phyloP scores from a whole-genome alignment of 1,140 invertebrate genomes.

The Orius insidiosus region DNA sequence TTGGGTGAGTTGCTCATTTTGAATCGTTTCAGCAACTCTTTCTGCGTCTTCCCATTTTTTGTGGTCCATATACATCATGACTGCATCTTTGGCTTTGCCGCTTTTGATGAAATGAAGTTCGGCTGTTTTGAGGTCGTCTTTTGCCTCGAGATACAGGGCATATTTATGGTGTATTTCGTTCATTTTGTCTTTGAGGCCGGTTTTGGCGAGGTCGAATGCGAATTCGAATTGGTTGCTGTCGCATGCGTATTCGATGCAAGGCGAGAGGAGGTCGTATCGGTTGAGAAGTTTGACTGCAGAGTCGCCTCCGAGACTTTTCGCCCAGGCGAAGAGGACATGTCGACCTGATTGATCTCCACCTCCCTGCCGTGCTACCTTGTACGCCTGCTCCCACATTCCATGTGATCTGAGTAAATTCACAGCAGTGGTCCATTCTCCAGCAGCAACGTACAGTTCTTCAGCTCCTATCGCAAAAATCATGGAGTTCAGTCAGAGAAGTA shows the following conservation, averaged over 20 bases:
- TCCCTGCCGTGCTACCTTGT: slow-evolving; percentile 70
- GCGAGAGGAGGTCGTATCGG: slow-evolving; percentile 65
- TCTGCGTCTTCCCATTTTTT: slow-evolving; percentile 78
- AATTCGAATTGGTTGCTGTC: slow-evolving; percentile 84
- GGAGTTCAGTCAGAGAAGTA: too few species aligned
- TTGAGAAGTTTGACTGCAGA: slow-evolving; percentile 78
- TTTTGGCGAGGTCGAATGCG: slow-evolving; percentile 65
- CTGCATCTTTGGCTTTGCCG: slow-evolving; percentile 77
- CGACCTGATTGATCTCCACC: slow-evolving; percentile 64
- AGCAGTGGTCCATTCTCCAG: slow-evolving; percentile 75
- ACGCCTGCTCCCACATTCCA: slow-evolving; percentile 83
- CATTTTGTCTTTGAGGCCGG: slow-evolving; percentile 37
- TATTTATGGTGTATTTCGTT: slow-evolving; percentile 70
- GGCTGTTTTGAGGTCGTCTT: slow-evolving; percentile 73
- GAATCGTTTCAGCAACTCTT: slow-evolving; percentile 59
- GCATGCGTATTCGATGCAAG: slow-evolving; percentile 76
- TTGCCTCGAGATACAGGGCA: slow-evolving; percentile 79
- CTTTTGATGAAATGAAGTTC: slow-evolving; percentile 82
- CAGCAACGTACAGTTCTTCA: slow-evolving; percentile 81
- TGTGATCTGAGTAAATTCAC: slow-evolving; percentile 74
- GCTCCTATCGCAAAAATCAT: slow-evolving; percentile 45
- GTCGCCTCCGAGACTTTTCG: slow-evolving; percentile 73
- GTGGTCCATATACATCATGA: slow-evolving; percentile 85
- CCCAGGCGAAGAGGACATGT: slow-evolving; percentile 87
- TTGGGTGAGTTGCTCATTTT: slow-evolving; percentile 61